Base-by-base conservation (phyloP, 2,113 vertebrate genomes). In the Varanus salvator region DNA sequence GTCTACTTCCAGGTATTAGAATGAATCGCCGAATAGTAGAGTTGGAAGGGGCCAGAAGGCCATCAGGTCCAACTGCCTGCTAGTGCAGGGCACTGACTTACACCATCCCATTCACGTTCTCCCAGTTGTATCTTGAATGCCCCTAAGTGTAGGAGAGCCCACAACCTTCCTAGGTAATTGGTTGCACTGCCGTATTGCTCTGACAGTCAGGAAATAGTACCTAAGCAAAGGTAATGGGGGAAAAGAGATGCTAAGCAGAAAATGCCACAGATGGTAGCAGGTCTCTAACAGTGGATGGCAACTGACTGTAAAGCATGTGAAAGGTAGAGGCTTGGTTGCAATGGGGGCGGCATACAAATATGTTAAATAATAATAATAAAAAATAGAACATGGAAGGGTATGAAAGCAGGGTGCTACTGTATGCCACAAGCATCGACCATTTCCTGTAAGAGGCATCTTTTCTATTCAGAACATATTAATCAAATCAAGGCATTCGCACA, bases 211-310 rank as follows among this genome's bases (percentile, higher is more conserved):
- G 38, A 44, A 44, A 44, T 3, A 44, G 38, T 44, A 44, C 38
- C 38, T 44, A 44, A 44, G 38, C 38, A 44, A 44, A 44, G 38
- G 38, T 44, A 44, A 44, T 44, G 38, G 38, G 31, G 68, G 91
- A 77, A 87, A 94, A 77, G 38, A 27, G 19, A 44, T 80, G 44
- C 5, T 29, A 64, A 92, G 90, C 87, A 87, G 50, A 27, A 72
- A 90, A 44, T 34, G 9, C 2, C 77, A 85, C 60, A 78, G 90
- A 87, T 78, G 87, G 6, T 60, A 34, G 54, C 69, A 78, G 29
- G 84, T 27, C 31, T 54, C 15, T 66, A 69, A n/a, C 50, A 72
- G 8, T 11, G 57, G 44, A 84, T 44, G 11, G 15, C 57, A 15
- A 34, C 44, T 29, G 60, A 38, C 48, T 52, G 15, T 68, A 66